Evolutionary conservation across 2,888 invertebrate species (phyloP).

Genomic region (Protodeltote pygarga): DNA sequence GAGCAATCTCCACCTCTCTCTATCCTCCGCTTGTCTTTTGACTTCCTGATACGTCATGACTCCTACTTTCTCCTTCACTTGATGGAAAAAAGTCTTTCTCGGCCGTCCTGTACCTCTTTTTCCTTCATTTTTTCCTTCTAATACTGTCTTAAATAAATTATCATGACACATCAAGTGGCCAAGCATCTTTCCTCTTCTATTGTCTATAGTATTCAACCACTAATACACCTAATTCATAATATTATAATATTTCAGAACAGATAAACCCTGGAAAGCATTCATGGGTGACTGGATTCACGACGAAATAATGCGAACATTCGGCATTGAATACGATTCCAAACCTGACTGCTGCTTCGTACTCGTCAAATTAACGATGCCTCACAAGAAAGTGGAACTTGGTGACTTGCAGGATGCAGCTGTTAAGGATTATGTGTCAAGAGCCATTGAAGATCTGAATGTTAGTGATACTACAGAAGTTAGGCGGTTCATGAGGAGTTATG

Average conservation of each 20-base stretch:
- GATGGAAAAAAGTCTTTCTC: no score
- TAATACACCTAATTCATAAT: neutral
- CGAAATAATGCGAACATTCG: constrained; percentile 93
- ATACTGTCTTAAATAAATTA: no score
- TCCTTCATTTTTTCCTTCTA: no score
- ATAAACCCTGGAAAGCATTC: constrained; percentile 95
- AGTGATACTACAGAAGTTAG: constrained; percentile 91
- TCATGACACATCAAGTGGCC: no score
- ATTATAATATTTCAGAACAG: constrained; percentile 65
- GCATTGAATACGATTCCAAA: constrained; percentile 88
- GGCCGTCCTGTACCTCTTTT: no score
- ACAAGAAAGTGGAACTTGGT: constrained; percentile 89
- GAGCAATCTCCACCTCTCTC: no score
- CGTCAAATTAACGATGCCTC: constrained; percentile 89
- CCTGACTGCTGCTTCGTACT: constrained; percentile 92
- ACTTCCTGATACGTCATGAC: no score
- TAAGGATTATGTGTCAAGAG: constrained; percentile 89
- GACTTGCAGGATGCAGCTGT: constrained; percentile 86
- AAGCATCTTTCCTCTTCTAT: no score
- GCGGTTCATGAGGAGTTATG: constrained; percentile 93
- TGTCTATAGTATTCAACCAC: no score
- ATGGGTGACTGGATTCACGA: constrained; percentile 94
- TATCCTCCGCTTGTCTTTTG: no score
- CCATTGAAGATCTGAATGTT: constrained; percentile 88
- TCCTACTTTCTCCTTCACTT: no score